A percentile compares a stretch with the other conserved stretches of the same genome.
Conservation (phyloP, 2,888 invertebrate species). For the Noctuana brunneofusca region DNA sequence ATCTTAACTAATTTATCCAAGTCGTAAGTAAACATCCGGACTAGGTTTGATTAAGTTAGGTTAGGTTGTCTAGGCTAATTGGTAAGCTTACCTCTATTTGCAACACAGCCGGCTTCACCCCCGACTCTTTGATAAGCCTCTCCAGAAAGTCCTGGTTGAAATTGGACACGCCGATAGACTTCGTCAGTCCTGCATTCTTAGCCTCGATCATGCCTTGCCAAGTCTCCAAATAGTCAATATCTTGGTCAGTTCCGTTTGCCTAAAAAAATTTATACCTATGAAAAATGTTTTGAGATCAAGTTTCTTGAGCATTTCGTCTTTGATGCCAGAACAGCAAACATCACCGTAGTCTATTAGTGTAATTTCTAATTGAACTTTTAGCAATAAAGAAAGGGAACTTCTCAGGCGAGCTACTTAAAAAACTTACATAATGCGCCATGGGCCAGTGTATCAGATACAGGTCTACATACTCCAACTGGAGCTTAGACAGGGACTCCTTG, state of each 20-base stretch:
- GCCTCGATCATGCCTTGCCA: constrained; percentile 88
- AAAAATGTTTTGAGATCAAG: too few species aligned
- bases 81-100: constrained; percentile 72
- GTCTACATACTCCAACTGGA: constrained; percentile 61
- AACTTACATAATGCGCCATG: constrained; percentile 18
- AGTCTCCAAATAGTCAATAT: constrained; percentile 86
- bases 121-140: constrained; percentile 72
- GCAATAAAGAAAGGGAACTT: too few species aligned
- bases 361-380: too few species aligned
- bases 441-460: constrained; percentile 88
- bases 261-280: constrained; percentile 38
- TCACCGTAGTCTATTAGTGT: too few species aligned
- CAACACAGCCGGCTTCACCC: constrained; percentile 82
- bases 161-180: constrained; percentile 90
- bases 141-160: constrained; percentile 88
- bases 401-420: neutral
- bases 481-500: constrained; percentile 58
- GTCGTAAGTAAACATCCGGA: too few species aligned
- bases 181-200: constrained; percentile 83
- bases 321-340: too few species aligned
- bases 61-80: too few species aligned
- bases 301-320: too few species aligned
- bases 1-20: too few species aligned
- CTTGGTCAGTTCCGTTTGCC: constrained; percentile 46
- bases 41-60: too few species aligned